These are phyloP conservation scores for Hyphantria cunea DNA, from an alignment of 1,140 invertebrate genomes.

Conservation along the genomic window DNA sequence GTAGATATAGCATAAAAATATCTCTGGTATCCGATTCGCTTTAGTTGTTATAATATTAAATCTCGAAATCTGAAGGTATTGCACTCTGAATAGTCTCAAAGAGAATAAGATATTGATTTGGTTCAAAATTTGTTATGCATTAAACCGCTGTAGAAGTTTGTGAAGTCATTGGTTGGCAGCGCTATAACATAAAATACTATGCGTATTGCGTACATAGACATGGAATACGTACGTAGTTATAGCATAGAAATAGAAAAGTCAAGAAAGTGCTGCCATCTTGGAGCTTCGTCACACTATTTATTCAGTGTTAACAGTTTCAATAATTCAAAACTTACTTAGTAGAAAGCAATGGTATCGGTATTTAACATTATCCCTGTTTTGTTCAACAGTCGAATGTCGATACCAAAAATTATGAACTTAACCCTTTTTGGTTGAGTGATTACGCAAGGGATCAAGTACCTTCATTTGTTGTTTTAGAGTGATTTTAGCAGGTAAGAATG, in stretches of 20 bases:
- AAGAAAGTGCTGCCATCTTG: conserved; percentile 24
- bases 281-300: neutral
- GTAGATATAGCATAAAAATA: neutral
- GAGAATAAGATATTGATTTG: conserved; percentile 19
- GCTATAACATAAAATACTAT: conserved; percentile 14
- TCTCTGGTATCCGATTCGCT: no score
- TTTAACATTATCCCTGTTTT: neutral
- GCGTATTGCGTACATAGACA: no score
- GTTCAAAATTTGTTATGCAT: conserved; percentile 24
- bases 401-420: no score
- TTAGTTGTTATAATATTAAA: no score
- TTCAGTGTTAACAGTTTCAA: conserved; percentile 10
- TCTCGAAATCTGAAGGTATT: no score
- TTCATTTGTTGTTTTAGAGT: no score
- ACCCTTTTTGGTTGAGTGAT: no score
- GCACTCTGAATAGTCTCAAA: neutral
- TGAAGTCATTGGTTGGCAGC: conserved; percentile 15
- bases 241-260: neutral
- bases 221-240: neutral
- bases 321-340: conserved; percentile 1
- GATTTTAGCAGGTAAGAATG: no score
- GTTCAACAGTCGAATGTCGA: no score
- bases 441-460: no score
- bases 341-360: neutral
- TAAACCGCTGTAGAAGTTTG: conserved; percentile 12